Conservation (phyloP, 1,140 invertebrate genomes). For the Pseudobourletiella spinata region DNA sequence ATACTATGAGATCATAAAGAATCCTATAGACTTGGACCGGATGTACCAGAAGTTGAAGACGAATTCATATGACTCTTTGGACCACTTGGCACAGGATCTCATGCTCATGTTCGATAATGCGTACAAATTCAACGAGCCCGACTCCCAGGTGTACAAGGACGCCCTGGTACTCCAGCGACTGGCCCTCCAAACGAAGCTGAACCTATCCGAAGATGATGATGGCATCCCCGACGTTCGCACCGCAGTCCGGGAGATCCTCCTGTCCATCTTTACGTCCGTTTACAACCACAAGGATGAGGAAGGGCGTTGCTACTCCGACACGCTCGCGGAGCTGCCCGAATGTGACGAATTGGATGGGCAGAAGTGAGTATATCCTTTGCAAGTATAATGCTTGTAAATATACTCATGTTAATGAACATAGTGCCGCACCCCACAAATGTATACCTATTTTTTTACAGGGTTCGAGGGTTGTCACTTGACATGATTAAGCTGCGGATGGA, state of each 20-base stretch:
- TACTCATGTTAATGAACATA: too few relatives aligned
- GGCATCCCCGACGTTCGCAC: slow-evolving; percentile 76
- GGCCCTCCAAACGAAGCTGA: slow-evolving; percentile 82
- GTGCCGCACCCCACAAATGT: background rate
- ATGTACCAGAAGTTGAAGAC: slow-evolving; percentile 81
- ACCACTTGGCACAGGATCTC: slow-evolving; percentile 86
- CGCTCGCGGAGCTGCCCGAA: slow-evolving; percentile 85
- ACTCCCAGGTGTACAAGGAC: slow-evolving; percentile 98
- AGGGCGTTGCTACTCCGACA: slow-evolving; percentile 91
- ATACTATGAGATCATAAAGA: slow-evolving; percentile 96
- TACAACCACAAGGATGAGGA: slow-evolving; percentile 96
- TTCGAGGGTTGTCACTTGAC: slow-evolving; percentile 70
- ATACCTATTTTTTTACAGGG: slow-evolving; percentile 43
- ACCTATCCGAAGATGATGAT: slow-evolving; percentile 76
- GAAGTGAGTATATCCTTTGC: slow-evolving; percentile 44
- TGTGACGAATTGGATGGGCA: slow-evolving; percentile 66
- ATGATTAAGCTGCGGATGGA: slow-evolving; percentile 75
- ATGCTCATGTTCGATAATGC: slow-evolving; percentile 98
- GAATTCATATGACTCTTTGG: slow-evolving; percentile 68
- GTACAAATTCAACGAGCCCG: slow-evolving; percentile 98
- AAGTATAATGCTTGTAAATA: background rate
- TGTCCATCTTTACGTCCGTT: slow-evolving; percentile 82
- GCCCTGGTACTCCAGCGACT: slow-evolving; percentile 85
- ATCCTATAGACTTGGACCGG: slow-evolving; percentile 93
- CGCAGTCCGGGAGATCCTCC: slow-evolving; percentile 82